Evolutionary conservation across 1,140 invertebrate genomes (phyloP).

Genomic region (Tigriopus japonicus): DNA sequence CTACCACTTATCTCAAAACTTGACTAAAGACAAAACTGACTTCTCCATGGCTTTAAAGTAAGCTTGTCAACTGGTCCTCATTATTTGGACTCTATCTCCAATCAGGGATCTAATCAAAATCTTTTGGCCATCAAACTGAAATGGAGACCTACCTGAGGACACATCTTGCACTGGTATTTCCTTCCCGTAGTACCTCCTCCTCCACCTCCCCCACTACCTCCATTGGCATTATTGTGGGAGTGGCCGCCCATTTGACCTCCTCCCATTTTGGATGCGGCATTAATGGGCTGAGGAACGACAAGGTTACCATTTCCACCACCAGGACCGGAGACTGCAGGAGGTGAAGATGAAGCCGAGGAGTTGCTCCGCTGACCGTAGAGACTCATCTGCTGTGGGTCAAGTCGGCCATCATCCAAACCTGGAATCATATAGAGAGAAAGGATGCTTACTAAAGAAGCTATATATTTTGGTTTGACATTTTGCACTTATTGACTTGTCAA

Average conservation of each 20-base stretch:
- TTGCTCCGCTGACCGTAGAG: constrained; percentile 26
- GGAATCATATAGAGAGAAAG: not conserved
- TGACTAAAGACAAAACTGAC: no score
- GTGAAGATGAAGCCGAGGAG: constrained; percentile 30
- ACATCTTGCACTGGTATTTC: constrained; percentile 97
- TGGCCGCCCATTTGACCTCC: constrained; percentile 17
- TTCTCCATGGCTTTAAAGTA: no score
- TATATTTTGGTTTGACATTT: no score
- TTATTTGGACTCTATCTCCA: not conserved
- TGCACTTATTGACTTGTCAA: no score
- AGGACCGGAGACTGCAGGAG: constrained; percentile 28
- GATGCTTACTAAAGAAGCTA: no score
- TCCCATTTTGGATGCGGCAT: constrained; percentile 36
- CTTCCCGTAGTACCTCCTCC: constrained; percentile 20
- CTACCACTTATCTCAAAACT: no score
- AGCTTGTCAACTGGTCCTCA: no score
- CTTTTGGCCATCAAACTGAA: not conserved
- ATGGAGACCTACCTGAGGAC: constrained; percentile 64
- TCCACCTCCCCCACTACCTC: no score
- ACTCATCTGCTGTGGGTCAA: not conserved
- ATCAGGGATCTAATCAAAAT: not conserved
- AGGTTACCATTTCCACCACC: constrained; percentile 37
- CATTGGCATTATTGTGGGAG: constrained; percentile 18
- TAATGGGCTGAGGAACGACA: constrained; percentile 77
- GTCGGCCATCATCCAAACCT: not conserved